Evolutionary conservation across 2,888 invertebrate genomes (phyloP).

Genomic region (Dorcus hopei): DNA sequence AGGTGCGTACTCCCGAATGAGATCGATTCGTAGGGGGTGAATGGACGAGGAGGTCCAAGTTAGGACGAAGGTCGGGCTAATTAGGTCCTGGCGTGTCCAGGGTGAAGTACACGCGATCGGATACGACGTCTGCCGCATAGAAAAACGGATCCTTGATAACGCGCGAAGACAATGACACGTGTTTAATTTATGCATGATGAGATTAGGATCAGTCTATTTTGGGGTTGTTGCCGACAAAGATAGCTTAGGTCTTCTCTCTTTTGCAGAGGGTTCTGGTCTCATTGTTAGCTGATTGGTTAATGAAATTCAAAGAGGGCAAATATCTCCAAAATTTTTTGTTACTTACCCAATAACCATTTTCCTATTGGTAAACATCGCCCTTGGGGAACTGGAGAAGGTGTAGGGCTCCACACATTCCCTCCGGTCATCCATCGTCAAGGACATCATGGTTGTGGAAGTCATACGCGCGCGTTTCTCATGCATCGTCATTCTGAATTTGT

Average conservation of each 20-base stretch:
- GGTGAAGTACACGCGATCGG: slow-evolving; percentile 7
- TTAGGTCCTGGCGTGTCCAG: slow-evolving; percentile 20
- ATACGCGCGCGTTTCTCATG: slow-evolving; percentile 15
- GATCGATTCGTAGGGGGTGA: slow-evolving; percentile 14
- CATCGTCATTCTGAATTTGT: slow-evolving; percentile 25
- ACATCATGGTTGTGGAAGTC: slow-evolving; percentile 12
- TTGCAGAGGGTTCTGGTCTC: not conserved
- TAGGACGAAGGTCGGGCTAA: slow-evolving; percentile 20
- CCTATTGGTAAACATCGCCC: slow-evolving; percentile 58
- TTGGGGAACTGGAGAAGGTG: slow-evolving; percentile 61
- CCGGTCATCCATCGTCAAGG: slow-evolving; percentile 14
- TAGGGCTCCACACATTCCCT: slow-evolving; percentile 44
- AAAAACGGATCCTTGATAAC: not conserved
- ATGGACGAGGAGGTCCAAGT: slow-evolving; percentile 16
- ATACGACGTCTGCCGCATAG: not conserved
- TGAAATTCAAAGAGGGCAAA: not conserved
- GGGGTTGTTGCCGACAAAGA: not conserved
- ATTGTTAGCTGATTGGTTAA: no score
- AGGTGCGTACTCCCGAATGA: no score
- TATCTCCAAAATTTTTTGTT: no score
- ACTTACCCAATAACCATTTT: slow-evolving; percentile 50
- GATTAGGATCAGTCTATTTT: no score
- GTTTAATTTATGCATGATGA: no score
- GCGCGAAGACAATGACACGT: no score
- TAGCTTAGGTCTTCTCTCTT: not conserved